Percentiles rank a stretch among this genome's conserved stretches.
Evolutionary conservation across 1,140 invertebrate species (phyloP).

Genomic region (Eurytemora carolleeae): DNA sequence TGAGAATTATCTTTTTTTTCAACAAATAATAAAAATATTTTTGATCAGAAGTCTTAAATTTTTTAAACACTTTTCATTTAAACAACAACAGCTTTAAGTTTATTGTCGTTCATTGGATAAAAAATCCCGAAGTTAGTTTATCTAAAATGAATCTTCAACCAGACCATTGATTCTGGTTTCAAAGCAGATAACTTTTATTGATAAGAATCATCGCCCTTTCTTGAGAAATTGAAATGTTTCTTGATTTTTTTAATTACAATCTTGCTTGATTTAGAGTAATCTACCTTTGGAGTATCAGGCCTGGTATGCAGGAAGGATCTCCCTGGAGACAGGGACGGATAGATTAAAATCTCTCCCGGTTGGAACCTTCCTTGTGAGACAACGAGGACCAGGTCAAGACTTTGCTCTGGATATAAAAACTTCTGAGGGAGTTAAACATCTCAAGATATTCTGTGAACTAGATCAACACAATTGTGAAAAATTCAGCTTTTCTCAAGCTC

Average conservation of each 20-base stretch:
- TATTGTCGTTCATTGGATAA: not conserved
- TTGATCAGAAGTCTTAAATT: too few relatives aligned
- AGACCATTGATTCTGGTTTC: too few relatives aligned
- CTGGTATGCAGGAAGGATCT: slow-evolving; percentile 8
- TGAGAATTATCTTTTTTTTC: not conserved
- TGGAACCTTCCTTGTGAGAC: slow-evolving; percentile 8
- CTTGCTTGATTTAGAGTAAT: not conserved
- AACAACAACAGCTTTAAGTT: not conserved
- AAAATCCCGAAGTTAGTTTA: not conserved
- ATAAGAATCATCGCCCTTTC: not conserved
- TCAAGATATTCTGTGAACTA: not conserved
- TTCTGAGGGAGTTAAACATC: not conserved
- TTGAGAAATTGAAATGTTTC: not conserved
- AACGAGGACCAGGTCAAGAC: not conserved
- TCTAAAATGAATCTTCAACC: not conserved
- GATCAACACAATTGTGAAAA: not conserved
- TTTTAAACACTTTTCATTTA: not conserved
- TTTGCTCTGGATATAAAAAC: slow-evolving; percentile 9
- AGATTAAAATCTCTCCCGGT: slow-evolving; percentile 6
- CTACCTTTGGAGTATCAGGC: slow-evolving; percentile 7
- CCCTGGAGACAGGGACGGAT: not conserved
- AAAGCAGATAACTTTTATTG: too few relatives aligned
- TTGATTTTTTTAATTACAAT: not conserved
- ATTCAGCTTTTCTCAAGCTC: slow-evolving; percentile 4
- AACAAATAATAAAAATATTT: too few relatives aligned